Evolutionary conservation across 2,797 vertebrate genomes (phyloP).

Genomic region (Eulemur albifrons): DNA sequence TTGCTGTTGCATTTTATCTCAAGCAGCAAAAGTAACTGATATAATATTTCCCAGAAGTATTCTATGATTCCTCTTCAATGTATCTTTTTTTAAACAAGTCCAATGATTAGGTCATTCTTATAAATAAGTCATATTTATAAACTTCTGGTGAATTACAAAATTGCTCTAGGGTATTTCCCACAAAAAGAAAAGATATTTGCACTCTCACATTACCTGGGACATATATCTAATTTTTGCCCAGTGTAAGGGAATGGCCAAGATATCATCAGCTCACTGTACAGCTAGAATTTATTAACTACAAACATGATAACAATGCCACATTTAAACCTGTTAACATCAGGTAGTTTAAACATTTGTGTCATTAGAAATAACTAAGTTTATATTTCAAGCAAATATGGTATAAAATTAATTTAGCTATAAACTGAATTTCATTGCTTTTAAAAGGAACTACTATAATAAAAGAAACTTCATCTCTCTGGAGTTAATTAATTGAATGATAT

Average conservation of each 20-base stretch:
- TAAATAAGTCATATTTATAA: neutral
- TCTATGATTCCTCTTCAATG: neutral
- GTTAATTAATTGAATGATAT: slow-evolving; percentile 58
- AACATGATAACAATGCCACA: neutral
- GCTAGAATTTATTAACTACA: neutral
- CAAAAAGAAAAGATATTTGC: neutral
- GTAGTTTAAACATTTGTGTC: slow-evolving; percentile 9
- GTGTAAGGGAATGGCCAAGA: neutral
- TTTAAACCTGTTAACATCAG: neutral
- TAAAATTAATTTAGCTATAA: slow-evolving; percentile 60
- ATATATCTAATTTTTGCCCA: neutral
- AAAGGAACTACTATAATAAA: slow-evolving; percentile 19
- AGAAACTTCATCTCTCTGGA: slow-evolving; percentile 38
- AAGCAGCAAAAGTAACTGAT: neutral
- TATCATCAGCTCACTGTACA: neutral
- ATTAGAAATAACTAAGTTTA: slow-evolving; percentile 37
- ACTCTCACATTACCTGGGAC: neutral
- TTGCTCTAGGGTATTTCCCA: neutral
- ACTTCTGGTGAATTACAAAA: neutral
- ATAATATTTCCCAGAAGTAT: neutral
- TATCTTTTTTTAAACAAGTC: neutral
- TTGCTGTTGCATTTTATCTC: neutral
- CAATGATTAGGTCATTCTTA: neutral
- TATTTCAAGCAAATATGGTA: slow-evolving; percentile 57
- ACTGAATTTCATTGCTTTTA: slow-evolving; percentile 50